Base-by-base conservation (phyloP, 2,888 invertebrate species). In the Pimpla rufipes region DNA sequence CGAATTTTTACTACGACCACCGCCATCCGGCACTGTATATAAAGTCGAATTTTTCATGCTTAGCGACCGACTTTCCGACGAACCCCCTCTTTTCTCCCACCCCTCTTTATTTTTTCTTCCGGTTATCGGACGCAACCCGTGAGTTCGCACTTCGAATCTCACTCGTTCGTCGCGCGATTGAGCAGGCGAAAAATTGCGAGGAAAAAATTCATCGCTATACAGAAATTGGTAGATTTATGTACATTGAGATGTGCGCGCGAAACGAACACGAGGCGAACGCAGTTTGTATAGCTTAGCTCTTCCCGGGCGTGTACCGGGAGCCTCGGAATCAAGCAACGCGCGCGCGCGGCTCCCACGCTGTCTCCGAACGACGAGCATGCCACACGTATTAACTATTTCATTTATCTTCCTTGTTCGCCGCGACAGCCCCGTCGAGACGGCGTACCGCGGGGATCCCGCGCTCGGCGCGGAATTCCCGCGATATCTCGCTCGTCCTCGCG, bases 281-380 rank as follows among this genome's bases (percentile, higher is more conserved):
- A 70, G 66, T 79, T 76, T 79, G 76, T 83, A 73, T 77, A 77
- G 77, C 47, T 79, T 77, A 80, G 76, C 21, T 83, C 83, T 83
- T 80, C 77, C 80, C 80, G 73, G 47, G 70, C 78, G 57, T 67
- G 40, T 70, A 76, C 21, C 50, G 47, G 66, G 73, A 81, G 62
- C 47, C 68, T 78, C 64, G 47, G 71, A 23, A 71, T 57, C 29
- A 70, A 47, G 47, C 21, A 18, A 52, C n/a, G 45, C 42, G 16
- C n/a, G 45, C 42, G 16, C 45, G 40, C 64, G 80, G 66, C 64
- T 70, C 70, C 62, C 76, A 18, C 45, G 0, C 57, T 62, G 29
- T 66, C 78, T 70, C 70, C 68, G 70, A 45, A 73, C 10, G 68
- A 73, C 47, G 37, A 68, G 52, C 59, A 62, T 62, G 40, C 45